Base-by-base conservation (phyloP, 1,140 invertebrate species). In the Coelopa frigida region DNA sequence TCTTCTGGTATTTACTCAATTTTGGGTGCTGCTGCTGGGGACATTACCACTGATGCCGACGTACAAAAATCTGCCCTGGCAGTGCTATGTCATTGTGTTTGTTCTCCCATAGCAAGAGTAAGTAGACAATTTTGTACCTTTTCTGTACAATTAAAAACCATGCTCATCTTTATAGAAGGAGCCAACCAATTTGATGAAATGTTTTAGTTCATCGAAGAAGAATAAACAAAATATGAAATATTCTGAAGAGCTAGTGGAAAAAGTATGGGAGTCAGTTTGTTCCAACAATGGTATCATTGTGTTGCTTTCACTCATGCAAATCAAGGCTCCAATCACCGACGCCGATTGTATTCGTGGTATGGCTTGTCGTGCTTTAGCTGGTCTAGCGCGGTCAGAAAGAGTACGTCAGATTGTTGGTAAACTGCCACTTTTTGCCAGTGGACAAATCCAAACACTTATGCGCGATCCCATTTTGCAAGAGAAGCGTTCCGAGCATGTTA, bases 201-300 rank as follows among this genome's bases (percentile, higher is more conserved):
- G 20, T 12, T 63, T 20, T n/a, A 59, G 44, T 38, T 84, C 83
- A 0, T 77, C 78, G 1, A 84, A 81, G 53, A 89, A 87, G 61
- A 86, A 84, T 58, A 78, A 80, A 0, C 81, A 79, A 31, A 72
- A 81, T 33, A 81, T 81, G 21, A 81, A 84, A 50, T 82, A 78
- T 42, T 84, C 83, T 46, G 89, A 94, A 69, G 90, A 94, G 57
- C 72, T 94, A 3, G 83, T 94, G 45, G 82, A 85, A 61, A 89
- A 87, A 66, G 82, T 97, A 23, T 97, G 93, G 93, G 90, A 94
- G 67, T 86, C 85, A 52, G 83, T 95, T 3, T 74, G 94, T 50
- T 83, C 83, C 2, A 95, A 94, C 70, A 96, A 95, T 72, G 93
- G 92, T n/a, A 95, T 96, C 43, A 94, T 95, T 85, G 89, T 84